phyloP scores from a whole-genome alignment of 2,888 invertebrate genomes.

The Stenchaetothrips biformis region DNA sequence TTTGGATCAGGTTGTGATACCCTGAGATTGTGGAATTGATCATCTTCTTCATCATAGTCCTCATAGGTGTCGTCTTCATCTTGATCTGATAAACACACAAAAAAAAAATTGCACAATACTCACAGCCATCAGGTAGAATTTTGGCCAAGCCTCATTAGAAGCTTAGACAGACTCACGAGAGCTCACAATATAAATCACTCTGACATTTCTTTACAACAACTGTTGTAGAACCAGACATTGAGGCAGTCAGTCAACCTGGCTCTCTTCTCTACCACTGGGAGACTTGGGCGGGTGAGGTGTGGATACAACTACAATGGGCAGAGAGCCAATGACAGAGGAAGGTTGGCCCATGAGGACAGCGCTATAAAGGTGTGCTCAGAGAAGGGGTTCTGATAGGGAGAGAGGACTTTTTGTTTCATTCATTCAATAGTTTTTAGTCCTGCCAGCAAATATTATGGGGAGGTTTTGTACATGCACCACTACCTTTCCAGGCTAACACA shows the following conservation, averaged over 20 bases:
- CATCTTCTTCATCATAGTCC: slow-evolving; percentile 56
- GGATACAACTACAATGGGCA: neutral
- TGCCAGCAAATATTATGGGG: neutral
- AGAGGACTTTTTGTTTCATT: neutral
- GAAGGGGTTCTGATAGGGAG: neutral
- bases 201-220: neutral
- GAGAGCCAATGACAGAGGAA: neutral
- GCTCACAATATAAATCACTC: neutral
- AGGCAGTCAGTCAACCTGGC: neutral
- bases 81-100: slow-evolving; percentile 43
- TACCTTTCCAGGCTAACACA: neutral
- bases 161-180: neutral
- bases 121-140: neutral
- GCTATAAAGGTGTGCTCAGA: no score
- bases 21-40: slow-evolving; percentile 48
- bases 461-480: neutral
- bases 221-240: neutral
- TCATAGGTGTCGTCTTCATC: slow-evolving; percentile 42
- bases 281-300: neutral
- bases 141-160: neutral
- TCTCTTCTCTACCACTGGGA: neutral
- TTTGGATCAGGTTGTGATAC: slow-evolving; percentile 59
- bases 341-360: no score
- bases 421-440: neutral
- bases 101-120: neutral